Evolutionary conservation across 2,113 vertebrate genomes (phyloP), one percentile per base, ranked within the genome.

Genomic region (Paradoxurus hermaphroditus): DNA sequence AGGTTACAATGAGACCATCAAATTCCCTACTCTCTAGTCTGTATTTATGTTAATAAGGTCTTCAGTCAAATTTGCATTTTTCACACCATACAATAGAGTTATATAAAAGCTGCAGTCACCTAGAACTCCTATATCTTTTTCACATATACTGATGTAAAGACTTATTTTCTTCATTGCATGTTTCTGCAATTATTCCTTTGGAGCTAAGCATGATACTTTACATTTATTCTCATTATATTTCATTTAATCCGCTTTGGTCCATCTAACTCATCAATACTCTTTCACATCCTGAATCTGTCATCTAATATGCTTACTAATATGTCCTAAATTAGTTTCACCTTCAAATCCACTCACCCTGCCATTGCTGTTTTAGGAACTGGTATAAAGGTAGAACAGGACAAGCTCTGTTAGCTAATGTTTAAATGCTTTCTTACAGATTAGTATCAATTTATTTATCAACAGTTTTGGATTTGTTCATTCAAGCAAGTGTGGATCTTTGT

Each of bases 61-160:
- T 94, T 90, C 92, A 56, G 85, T 36, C 53, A 91, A 94, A 97
- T 96, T 91, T 97, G 12, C 62, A 95, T 90, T 90, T 96, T 94
- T 95, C 39, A 62, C 31, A 84, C 41, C 25, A 90, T 77, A 14
- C 27, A 90, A 84, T 14, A 94, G 46, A 97, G 63, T 51, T 29
- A 12, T 79, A 63, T 51, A 65, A 97, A 95, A 88, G 14, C 8
- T 70, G 9, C 36, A 96, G 73, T 62, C 72, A 93, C 29, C 65
- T 84, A 95, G 11, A 87, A 92, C 4, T 63, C 49, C 51, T 31
- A 29, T 82, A 29, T 86, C 39, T n/a, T 85, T 92, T 29, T 16
- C 39, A 75, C 29, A 93, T 49, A 82, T 65, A 41, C 49, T 88
- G 12, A 3, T 56, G 1, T 63, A 34, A 91, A 77, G 51, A 83